Percentiles rank a stretch among this genome's conserved stretches.
Evolutionary conservation across 37 sponge, comb jelly and placozoan species (phyloP).

Genomic region (Aphrocallistes beatrix): DNA sequence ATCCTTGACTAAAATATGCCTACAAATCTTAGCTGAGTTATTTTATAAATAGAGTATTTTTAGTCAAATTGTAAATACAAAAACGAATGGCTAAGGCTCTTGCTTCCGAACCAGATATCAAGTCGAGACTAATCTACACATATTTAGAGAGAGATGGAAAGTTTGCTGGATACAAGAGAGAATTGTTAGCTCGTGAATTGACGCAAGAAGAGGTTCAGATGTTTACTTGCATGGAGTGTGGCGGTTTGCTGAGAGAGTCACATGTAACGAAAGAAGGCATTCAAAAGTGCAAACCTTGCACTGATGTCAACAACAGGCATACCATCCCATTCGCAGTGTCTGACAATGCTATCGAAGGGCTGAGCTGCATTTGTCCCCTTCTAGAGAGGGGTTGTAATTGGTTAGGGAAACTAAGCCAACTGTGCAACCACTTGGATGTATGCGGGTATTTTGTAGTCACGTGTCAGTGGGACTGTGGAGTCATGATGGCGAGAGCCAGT

Average conservation of each 20-base stretch:
- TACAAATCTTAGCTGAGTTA: not conserved
- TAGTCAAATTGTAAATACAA: not conserved
- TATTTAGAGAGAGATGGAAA: not conserved
- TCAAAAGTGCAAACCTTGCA: conserved; percentile 10
- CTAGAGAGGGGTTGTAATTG: not conserved
- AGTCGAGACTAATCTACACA: not conserved
- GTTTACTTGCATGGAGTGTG: not conserved
- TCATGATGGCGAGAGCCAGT: not conserved
- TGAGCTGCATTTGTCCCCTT: not conserved
- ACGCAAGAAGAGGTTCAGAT: not conserved
- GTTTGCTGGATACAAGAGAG: not conserved
- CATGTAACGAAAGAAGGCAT: not conserved
- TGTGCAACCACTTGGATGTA: not conserved
- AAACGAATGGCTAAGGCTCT: not conserved
- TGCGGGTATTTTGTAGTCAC: not conserved
- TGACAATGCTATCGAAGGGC: conserved; percentile 5
- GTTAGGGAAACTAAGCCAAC: not conserved
- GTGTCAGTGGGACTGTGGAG: not conserved
- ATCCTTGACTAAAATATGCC: not conserved
- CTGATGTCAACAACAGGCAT: not conserved
- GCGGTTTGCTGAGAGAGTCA: conserved; percentile 2
- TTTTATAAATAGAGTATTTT: not conserved
- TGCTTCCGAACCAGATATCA: not conserved
- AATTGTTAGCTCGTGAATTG: not conserved
- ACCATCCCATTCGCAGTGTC: conserved; percentile 13